phyloP scores from a whole-genome alignment of 2,113 vertebrate species.

The Girardinichthys multiradiatus region DNA sequence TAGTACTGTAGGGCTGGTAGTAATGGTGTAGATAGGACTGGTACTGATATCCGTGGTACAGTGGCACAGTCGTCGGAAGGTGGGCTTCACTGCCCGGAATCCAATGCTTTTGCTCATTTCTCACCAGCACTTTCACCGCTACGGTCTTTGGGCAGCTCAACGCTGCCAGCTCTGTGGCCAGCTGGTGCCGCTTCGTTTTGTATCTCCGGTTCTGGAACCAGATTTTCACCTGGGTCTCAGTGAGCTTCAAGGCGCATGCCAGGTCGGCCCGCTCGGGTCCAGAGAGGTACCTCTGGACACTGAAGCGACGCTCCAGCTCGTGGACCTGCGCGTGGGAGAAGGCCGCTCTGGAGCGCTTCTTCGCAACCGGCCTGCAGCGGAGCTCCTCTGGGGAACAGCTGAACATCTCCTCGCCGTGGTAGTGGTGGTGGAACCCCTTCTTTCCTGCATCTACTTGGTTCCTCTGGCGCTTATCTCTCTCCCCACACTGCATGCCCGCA shows the following conservation, averaged over 20 bases:
- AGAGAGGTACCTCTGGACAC: constrained; percentile 80
- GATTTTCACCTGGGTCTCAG: constrained; percentile 86
- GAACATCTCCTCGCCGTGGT: constrained; percentile 23
- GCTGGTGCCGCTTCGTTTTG: constrained; percentile 83
- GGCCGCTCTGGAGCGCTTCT: constrained; percentile 83
- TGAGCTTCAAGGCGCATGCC: constrained; percentile 80
- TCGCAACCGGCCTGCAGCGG: constrained; percentile 45
- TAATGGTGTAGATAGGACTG: constrained; percentile 75
- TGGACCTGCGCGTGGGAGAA: constrained; percentile 84
- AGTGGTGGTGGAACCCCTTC: constrained; percentile 6
- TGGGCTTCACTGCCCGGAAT: constrained; percentile 47
- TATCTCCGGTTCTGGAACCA: constrained; percentile 88
- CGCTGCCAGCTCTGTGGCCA: constrained; percentile 60
- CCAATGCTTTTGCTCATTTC: constrained; percentile 75
- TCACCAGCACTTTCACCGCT: constrained; percentile 81
- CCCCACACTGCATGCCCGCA: not conserved
- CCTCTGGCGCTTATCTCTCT: not conserved
- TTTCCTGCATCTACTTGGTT: not conserved
- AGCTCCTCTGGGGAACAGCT: constrained; percentile 34
- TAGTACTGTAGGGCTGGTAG: constrained; percentile 71
- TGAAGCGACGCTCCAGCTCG: constrained; percentile 83
- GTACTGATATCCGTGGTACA: constrained; percentile 76
- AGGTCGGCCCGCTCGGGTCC: constrained; percentile 80
- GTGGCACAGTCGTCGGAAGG: constrained; percentile 49
- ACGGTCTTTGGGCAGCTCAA: constrained; percentile 69